Conservation (phyloP, 2,888 invertebrate genomes). For the Cataglyphis rosenhaueri region DNA sequence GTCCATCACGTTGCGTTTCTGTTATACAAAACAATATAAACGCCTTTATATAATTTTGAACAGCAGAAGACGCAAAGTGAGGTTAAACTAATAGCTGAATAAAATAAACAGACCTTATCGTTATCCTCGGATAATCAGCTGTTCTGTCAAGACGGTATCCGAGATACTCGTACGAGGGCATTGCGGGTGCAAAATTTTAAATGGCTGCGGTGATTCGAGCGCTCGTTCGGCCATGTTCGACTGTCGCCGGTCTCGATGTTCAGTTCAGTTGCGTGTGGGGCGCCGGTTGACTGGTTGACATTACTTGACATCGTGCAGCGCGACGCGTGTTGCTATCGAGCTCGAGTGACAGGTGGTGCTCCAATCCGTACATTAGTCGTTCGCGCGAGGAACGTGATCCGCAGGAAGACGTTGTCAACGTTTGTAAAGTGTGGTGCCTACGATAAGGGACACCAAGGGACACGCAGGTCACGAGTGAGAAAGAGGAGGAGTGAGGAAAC, state of each 20-base stretch:
- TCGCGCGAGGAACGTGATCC: constrained; percentile 20
- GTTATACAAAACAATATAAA: background rate
- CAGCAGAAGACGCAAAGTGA: background rate
- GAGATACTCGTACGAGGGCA: background rate
- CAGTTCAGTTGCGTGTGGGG: background rate
- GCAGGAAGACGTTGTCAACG: background rate
- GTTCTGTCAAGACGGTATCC: too few relatives aligned
- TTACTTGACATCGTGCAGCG: constrained; percentile 74
- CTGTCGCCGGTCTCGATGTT: background rate
- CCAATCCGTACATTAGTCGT: constrained; percentile 48
- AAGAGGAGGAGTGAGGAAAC: background rate
- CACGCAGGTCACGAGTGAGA: background rate
- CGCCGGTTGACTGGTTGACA: constrained; percentile 47
- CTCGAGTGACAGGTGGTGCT: constrained; percentile 84
- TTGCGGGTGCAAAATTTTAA: background rate
- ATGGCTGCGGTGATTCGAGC: background rate
- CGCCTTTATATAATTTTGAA: background rate
- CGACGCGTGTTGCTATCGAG: constrained; percentile 82
- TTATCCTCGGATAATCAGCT: too few relatives aligned
- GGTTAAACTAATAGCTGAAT: background rate
- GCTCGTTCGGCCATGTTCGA: background rate
- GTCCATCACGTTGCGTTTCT: background rate
- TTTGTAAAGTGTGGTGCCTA: background rate
- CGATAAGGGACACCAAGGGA: background rate
- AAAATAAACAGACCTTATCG: background rate